Base-by-base conservation (phyloP, 2,888 invertebrate species). In the Chrysolina haemoptera region DNA sequence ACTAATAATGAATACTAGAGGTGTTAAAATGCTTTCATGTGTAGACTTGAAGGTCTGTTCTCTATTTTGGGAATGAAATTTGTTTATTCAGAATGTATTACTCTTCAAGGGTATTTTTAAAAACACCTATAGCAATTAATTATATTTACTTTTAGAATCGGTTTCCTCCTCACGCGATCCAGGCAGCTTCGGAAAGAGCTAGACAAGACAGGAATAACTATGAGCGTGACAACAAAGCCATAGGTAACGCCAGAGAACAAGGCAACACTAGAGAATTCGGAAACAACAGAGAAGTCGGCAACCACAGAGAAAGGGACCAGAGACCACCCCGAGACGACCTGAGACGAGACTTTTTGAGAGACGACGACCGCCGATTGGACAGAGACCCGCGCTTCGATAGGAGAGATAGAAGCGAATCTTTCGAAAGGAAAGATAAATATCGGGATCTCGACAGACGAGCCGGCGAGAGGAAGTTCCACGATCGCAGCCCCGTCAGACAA, bases 111-210 rank as follows among this genome's bases (percentile, higher is more conserved):
- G n/a, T n/a, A n/a, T n/a, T n/a, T n/a, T n/a, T n/a, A n/a, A n/a
- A n/a, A n/a, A n/a, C n/a, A n/a, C n/a, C n/a, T n/a, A n/a, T n/a
- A n/a, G n/a, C n/a, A n/a, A n/a, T n/a, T n/a, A n/a, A n/a, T n/a
- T n/a, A n/a, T n/a, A 43, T 64, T 41, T 8, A 64, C 50, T 69
- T 82, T 50, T 55, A 88, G 87, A 84, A 83, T 40, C 83, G 85
- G 63, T 87, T 87, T 75, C 88, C 88, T 11, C 83, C 87, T 9
- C 86, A 85, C 65, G 84, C 86, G 5, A 82, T 84, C 0, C 85
- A 85, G 78, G 82, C 82, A 40, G 82, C 84, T 22, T 74, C 75
- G 11, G 78, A 80, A 73, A 75, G 84, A 9, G 78, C 83, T 53
- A 73, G 83, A 66, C 81, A 81, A 75, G 82, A 81, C 40, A 48